Evolutionary conservation across 2,113 vertebrate species (phyloP).

Genomic region (Cisticola juncidis): DNA sequence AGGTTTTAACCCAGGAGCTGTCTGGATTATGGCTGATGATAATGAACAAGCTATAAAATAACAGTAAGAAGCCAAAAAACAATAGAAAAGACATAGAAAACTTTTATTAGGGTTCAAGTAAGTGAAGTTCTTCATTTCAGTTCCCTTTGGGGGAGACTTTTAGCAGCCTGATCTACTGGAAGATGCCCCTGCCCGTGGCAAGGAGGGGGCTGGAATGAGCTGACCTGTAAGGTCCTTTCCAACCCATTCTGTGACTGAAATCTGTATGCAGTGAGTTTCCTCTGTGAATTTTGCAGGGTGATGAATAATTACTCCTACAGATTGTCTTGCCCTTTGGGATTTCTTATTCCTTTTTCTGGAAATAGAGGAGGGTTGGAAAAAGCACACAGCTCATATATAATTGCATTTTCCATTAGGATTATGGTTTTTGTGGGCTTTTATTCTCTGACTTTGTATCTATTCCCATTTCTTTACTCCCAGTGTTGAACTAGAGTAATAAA

Average conservation of each 20-base stretch:
- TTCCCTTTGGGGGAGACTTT: background rate
- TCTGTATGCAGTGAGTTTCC: background rate
- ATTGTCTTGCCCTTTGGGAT: background rate
- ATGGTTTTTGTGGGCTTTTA: background rate
- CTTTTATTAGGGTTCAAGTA: background rate
- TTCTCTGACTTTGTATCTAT: background rate
- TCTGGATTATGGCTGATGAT: background rate
- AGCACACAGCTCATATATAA: background rate
- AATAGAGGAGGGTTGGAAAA: background rate
- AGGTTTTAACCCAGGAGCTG: background rate
- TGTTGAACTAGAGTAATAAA: background rate
- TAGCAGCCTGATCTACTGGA: background rate
- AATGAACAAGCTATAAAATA: background rate
- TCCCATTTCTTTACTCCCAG: background rate
- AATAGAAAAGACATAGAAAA: background rate
- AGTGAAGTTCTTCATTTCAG: background rate
- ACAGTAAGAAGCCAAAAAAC: background rate
- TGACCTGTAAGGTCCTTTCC: background rate
- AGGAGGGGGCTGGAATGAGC: rapidly evolving
- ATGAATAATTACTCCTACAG: conserved; percentile 4
- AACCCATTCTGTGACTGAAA: background rate
- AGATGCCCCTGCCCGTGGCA: background rate
- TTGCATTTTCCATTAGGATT: background rate
- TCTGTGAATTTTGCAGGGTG: background rate
- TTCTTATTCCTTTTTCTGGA: background rate